Conservation (phyloP, 2,888 invertebrate genomes). For the Melitaea athalia region DNA sequence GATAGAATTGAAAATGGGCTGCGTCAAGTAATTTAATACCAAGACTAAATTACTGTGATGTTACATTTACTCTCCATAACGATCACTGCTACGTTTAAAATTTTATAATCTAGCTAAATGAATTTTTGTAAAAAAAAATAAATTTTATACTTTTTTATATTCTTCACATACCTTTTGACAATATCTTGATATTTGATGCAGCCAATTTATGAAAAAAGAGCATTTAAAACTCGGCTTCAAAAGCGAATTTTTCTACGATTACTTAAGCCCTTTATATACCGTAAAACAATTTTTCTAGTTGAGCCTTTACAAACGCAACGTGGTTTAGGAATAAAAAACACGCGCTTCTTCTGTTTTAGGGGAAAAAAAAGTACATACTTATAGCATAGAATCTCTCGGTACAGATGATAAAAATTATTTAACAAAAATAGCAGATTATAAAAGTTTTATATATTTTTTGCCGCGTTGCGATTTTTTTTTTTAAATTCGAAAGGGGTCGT, state of each 20-base stretch:
- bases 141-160: conserved; percentile 30
- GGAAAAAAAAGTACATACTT: not conserved
- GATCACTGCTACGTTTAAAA: conserved; percentile 30
- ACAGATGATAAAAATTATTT: conserved; percentile 6
- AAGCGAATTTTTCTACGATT: not conserved
- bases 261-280: not conserved
- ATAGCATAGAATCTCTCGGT: conserved; percentile 8
- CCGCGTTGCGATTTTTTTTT: conserved; percentile 9
- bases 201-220: conserved; percentile 23
- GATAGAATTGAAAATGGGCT: conserved; percentile 37
- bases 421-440: conserved; percentile 3
- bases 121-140: conserved; percentile 15
- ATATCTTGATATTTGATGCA: conserved; percentile 20
- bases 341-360: not conserved
- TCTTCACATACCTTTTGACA: conserved; percentile 19
- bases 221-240: conserved; percentile 5
- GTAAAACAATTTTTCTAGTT: not conserved
- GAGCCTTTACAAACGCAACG: conserved; percentile 1
- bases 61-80: conserved; percentile 31
- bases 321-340: not conserved
- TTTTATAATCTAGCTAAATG: conserved; percentile 29
- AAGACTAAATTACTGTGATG: conserved; percentile 39
- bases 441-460: not conserved
- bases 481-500: conserved; percentile 45
- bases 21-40: conserved; percentile 29